phyloP scores from a whole-genome alignment of 2,113 vertebrate species.

The Lophius piscatorius region DNA sequence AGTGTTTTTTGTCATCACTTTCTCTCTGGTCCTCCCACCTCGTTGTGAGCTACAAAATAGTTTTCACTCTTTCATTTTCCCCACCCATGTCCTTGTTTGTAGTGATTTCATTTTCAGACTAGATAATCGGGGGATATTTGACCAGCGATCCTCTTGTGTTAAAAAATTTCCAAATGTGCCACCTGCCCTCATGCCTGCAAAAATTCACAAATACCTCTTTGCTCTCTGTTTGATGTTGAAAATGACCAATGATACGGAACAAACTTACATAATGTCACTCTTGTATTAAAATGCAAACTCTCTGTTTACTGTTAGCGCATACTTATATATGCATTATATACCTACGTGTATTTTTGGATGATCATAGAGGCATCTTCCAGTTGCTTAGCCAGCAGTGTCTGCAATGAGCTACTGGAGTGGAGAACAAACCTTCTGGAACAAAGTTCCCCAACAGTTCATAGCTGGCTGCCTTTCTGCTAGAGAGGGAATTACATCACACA shows the following conservation, averaged over 20 bases:
- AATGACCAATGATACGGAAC: slow-evolving; percentile 12
- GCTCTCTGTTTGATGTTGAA: slow-evolving; percentile 11
- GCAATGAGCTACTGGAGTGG: slow-evolving; percentile 51
- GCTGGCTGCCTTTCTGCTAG: slow-evolving; percentile 60
- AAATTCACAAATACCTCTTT: slow-evolving; percentile 8
- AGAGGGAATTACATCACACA: slow-evolving; percentile 65
- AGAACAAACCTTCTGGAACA: slow-evolving; percentile 64
- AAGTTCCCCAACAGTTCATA: slow-evolving; percentile 65
- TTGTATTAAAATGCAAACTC: slow-evolving; percentile 39
- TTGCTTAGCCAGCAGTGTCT: slow-evolving; percentile 18
- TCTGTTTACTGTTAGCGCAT: too few species aligned
- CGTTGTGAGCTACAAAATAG: slow-evolving; percentile 7
- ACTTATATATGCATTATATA: background rate
- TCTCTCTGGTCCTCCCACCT: too few species aligned
- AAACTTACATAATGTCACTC: slow-evolving; percentile 30
- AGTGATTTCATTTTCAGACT: slow-evolving; percentile 22
- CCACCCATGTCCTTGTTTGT: slow-evolving; percentile 30
- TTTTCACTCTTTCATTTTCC: slow-evolving; percentile 24
- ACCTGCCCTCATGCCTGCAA: slow-evolving; percentile 10
- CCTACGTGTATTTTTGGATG: too few species aligned
- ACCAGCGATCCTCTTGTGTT: slow-evolving; percentile 32
- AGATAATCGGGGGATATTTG: slow-evolving; percentile 29
- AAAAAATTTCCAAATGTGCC: slow-evolving; percentile 32
- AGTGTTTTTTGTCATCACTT: background rate
- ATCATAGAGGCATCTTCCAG: slow-evolving; percentile 2